Conservation (phyloP, 2,797 vertebrate genomes). For the Tamandua tetradactyla region DNA sequence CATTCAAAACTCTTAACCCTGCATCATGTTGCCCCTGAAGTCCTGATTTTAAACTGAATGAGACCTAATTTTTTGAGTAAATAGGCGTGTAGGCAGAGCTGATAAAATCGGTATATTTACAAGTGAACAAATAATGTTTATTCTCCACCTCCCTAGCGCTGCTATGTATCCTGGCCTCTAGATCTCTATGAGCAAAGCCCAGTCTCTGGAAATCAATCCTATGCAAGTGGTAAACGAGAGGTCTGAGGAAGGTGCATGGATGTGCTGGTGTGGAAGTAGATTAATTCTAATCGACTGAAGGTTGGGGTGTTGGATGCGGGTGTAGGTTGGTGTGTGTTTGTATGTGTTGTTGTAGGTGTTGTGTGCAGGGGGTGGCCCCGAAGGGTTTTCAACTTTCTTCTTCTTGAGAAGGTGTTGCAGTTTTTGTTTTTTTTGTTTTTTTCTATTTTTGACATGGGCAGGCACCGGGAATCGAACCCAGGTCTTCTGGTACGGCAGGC, state of each 20-base stretch:
- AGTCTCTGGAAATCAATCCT: conserved; percentile 34
- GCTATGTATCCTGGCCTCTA: not conserved
- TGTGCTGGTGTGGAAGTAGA: not conserved
- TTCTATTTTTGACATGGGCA: too few relatives aligned
- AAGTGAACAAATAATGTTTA: not conserved
- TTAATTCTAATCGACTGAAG: not conserved
- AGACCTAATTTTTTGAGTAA: not conserved
- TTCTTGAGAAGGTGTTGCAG: conserved; percentile 54
- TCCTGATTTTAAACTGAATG: not conserved
- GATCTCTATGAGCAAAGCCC: not conserved
- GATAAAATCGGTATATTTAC: not conserved
- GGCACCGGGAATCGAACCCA: too few relatives aligned
- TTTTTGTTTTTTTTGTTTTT: too few relatives aligned
- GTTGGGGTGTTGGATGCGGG: not conserved
- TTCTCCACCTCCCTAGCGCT: accelerated
- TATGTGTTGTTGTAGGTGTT: too few relatives aligned
- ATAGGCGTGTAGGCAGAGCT: not conserved
- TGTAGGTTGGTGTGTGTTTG: not conserved
- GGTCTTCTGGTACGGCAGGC: too few relatives aligned
- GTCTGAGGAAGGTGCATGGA: too few relatives aligned
- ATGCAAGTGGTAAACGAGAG: not conserved
- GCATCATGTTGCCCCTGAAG: accelerated
- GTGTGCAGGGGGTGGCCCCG: conserved; percentile 61
- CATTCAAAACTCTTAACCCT: not conserved
- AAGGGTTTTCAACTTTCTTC: conserved; percentile 41